Evolutionary conservation across 37 sponge, comb jelly and placozoan genomes (phyloP).

Genomic region (Cladorhizidae sp.): DNA sequence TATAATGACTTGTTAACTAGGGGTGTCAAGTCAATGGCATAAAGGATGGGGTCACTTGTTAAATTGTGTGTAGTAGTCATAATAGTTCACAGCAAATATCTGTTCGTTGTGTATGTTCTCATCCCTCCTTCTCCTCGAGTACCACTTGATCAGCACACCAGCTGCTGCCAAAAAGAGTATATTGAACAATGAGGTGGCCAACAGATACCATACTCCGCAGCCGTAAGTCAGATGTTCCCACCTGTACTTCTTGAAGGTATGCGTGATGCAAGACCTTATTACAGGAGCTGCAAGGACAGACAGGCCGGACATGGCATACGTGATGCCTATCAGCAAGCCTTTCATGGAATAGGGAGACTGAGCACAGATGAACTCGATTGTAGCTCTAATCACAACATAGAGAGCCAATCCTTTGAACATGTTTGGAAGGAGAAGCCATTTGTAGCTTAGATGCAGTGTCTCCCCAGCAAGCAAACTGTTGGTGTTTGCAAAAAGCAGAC

Average conservation of each 20-base stretch:
- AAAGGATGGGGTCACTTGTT: not conserved
- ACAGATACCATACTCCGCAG: not conserved
- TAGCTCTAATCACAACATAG: not conserved
- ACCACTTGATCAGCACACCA: not conserved
- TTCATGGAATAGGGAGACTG: slow-evolving; percentile 16
- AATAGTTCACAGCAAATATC: not conserved
- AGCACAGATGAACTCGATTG: too few relatives aligned
- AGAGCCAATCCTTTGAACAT: not conserved
- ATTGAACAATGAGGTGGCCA: not conserved
- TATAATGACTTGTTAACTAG: too few relatives aligned
- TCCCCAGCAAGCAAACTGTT: too few relatives aligned
- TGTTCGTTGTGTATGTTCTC: not conserved
- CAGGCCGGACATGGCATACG: slow-evolving; percentile 1
- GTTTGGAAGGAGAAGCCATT: not conserved
- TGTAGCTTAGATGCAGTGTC: not conserved
- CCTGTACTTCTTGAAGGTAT: not conserved
- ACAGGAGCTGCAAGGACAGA: not conserved
- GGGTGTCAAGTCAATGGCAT: too few relatives aligned
- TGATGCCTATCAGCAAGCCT: slow-evolving; percentile 15
- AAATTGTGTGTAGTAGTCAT: not conserved
- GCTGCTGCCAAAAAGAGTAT: not conserved
- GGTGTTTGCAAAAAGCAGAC: too few relatives aligned
- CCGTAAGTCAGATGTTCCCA: not conserved
- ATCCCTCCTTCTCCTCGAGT: not conserved
- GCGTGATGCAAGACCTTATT: not conserved